Evolutionary conservation across 2,888 invertebrate species (phyloP).

Genomic region (Leucozona laternaria): DNA sequence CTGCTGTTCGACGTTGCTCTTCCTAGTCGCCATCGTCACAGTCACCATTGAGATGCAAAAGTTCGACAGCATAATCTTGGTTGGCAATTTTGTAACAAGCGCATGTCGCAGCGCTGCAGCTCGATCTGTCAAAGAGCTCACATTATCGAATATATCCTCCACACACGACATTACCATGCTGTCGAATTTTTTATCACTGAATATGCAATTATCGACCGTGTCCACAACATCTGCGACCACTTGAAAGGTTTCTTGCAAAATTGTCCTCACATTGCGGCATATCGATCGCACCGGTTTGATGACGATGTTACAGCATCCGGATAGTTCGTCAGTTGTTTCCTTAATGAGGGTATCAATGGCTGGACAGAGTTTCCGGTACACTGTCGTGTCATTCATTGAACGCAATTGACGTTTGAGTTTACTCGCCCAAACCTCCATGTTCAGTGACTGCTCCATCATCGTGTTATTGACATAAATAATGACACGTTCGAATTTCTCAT

Average conservation of each 20-base stretch:
- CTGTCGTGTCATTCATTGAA: conserved; percentile 76
- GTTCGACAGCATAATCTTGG: conserved; percentile 79
- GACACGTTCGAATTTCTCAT: conserved; percentile 77
- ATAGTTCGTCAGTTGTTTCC: conserved; percentile 77
- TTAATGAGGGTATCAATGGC: conserved; percentile 78
- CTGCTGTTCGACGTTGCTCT: conserved; percentile 72
- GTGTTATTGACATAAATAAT: conserved; percentile 78
- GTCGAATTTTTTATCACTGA: conserved; percentile 77
- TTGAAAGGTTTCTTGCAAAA: conserved; percentile 77
- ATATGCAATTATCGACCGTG: conserved; percentile 78
- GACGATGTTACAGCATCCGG: conserved; percentile 79
- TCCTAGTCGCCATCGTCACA: conserved; percentile 77
- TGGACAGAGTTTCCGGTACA: conserved; percentile 77
- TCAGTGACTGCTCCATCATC: conserved; percentile 78
- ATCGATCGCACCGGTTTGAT: conserved; percentile 79
- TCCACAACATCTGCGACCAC: conserved; percentile 78
- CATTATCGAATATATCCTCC: conserved; percentile 78
- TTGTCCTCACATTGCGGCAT: conserved; percentile 77
- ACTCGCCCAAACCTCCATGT: conserved; percentile 77
- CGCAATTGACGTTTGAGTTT: conserved; percentile 77
- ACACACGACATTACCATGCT: conserved; percentile 76
- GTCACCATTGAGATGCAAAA: conserved; percentile 79
- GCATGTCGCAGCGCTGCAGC: conserved; percentile 76
- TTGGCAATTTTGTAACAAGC: conserved; percentile 77
- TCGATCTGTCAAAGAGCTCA: conserved; percentile 76